Conservation (phyloP, 2,797 vertebrate species). For the Onychomys arenicola region DNA sequence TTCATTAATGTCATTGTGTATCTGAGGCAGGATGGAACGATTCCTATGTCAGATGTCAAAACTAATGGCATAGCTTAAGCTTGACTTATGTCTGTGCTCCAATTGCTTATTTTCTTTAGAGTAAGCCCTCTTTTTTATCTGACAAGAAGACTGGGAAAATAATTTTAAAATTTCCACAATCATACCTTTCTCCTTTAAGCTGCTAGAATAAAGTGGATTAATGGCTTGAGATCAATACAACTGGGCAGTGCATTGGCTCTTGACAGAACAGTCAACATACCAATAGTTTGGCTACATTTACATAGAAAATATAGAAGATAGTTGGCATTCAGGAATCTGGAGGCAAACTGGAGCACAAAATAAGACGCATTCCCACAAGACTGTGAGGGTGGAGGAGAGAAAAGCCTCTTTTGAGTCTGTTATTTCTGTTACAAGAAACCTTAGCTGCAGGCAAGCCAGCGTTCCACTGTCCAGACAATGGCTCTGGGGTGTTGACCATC, state of each 20-base stretch:
- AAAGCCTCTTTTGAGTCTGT: neutral
- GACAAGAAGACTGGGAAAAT: neutral
- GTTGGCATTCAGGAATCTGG: neutral
- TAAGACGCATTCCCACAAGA: neutral
- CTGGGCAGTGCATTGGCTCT: neutral
- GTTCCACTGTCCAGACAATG: neutral
- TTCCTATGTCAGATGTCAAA: neutral
- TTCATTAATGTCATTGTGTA: neutral
- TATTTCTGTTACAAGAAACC: neutral
- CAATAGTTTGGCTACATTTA: neutral
- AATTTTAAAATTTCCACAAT: neutral
- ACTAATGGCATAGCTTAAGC: neutral
- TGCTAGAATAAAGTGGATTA: neutral
- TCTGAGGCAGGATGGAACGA: neutral
- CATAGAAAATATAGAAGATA: neutral
- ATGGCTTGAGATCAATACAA: neutral
- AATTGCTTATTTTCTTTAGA: neutral
- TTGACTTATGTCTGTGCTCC: neutral
- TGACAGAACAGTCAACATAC: neutral
- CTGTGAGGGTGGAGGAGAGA: slow-evolving; percentile 6
- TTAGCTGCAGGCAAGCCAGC: neutral
- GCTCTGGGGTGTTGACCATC: neutral
- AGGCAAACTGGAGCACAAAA: slow-evolving; percentile 1
- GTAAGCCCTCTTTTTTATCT: neutral
- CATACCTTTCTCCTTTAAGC: neutral